Evolutionary conservation across 1,140 invertebrate genomes (phyloP).

Genomic region (Dreissena polymorpha): DNA sequence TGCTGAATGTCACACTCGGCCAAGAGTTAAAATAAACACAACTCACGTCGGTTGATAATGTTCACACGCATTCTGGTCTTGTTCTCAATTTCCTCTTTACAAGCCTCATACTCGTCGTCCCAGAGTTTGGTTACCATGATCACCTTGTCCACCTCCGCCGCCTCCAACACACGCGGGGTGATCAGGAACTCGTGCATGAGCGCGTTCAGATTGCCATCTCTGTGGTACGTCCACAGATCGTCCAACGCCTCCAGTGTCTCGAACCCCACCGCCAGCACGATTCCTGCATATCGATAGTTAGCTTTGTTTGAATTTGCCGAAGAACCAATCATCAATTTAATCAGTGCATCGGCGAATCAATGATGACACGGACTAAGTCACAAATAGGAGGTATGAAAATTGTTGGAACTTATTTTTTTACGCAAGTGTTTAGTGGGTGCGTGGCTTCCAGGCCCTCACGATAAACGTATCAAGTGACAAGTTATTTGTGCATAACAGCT

Average conservation of each 20-base stretch:
- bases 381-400: too few relatives aligned
- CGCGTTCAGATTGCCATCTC: constrained; percentile 46
- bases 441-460: too few relatives aligned
- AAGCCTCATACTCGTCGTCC: constrained; percentile 66
- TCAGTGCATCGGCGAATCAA: too few relatives aligned
- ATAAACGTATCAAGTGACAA: too few relatives aligned
- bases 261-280: constrained; percentile 60
- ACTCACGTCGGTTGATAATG: constrained; percentile 54
- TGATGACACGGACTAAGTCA: too few relatives aligned
- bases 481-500: too few relatives aligned
- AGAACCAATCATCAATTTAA: too few relatives aligned
- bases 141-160: constrained; percentile 45
- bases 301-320: too few relatives aligned
- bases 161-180: constrained; percentile 54
- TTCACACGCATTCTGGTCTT: constrained; percentile 3
- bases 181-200: constrained; percentile 63
- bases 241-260: constrained; percentile 56
- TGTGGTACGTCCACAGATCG: constrained; percentile 51
- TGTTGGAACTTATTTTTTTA: too few relatives aligned
- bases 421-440: too few relatives aligned
- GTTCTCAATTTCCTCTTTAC: constrained; percentile 53
- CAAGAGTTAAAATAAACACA: too few relatives aligned
- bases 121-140: constrained; percentile 63
- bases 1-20: too few relatives aligned
- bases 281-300: constrained; percentile 35